Evolutionary conservation across 2,888 invertebrate species (phyloP).

Genomic region (Troglohyphantes excavatus): DNA sequence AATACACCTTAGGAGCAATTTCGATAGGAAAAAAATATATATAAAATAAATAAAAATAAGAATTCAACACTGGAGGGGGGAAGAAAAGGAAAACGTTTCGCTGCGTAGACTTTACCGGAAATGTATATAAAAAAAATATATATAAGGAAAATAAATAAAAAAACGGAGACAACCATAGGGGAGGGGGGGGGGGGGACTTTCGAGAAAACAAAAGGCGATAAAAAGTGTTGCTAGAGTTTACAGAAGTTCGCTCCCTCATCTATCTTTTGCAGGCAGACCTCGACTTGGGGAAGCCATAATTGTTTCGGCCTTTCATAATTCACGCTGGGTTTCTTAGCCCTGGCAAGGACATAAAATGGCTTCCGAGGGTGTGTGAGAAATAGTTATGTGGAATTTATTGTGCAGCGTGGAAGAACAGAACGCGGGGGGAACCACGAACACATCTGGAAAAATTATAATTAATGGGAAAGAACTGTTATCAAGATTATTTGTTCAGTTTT

Average conservation of each 20-base stretch:
- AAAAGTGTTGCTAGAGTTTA: constrained; percentile 76
- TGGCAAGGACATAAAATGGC: constrained; percentile 66
- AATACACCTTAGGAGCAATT: constrained; percentile 75
- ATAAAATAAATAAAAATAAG: constrained; percentile 35
- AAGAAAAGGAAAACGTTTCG: constrained; percentile 73
- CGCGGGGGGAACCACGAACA: too few relatives aligned
- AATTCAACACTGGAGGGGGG: constrained; percentile 53
- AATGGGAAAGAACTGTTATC: not conserved
- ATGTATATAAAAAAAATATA: constrained; percentile 69
- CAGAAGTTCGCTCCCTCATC: constrained; percentile 72
- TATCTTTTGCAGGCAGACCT: constrained; percentile 64
- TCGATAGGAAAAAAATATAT: constrained; percentile 62
- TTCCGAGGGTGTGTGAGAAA: constrained; percentile 48
- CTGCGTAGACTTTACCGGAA: constrained; percentile 64
- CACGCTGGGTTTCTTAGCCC: constrained; percentile 65
- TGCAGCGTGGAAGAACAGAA: not conserved
- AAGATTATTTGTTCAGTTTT: too few relatives aligned
- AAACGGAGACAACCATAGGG: constrained; percentile 1
- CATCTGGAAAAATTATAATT: not conserved
- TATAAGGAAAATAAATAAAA: constrained; percentile 24
- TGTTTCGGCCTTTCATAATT: constrained; percentile 77
- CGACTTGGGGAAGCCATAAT: constrained; percentile 72
- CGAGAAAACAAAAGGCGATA: constrained; percentile 70
- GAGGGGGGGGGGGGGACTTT: constrained; percentile 24
- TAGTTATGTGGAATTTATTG: constrained; percentile 64